A percentile compares a stretch with the other conserved stretches of the same genome.
Conservation (phyloP, 2,888 invertebrate genomes). For the Drosophila helvetica region DNA sequence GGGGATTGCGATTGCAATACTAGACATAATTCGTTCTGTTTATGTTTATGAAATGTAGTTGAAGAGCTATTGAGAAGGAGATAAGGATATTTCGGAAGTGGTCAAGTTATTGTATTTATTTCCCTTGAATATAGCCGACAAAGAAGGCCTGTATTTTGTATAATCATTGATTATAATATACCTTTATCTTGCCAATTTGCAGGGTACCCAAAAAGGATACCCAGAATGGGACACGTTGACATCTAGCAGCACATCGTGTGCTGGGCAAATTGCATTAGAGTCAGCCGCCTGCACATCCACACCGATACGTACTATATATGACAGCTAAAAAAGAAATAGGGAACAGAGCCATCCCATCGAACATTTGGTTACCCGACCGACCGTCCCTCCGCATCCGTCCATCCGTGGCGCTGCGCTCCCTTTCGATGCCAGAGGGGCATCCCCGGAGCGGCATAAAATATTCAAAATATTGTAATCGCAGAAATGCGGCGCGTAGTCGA, state of each 20-base stretch:
- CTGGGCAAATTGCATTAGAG: constrained; percentile 41
- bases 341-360: constrained; percentile 18
- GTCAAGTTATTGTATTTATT: no score
- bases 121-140: no score
- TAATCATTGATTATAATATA: neutral
- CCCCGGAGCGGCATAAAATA: constrained; percentile 61
- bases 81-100: no score
- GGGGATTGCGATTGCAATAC: no score
- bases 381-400: neutral
- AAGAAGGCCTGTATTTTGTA: no score
- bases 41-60: no score
- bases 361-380: constrained; percentile 11
- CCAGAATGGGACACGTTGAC: constrained; percentile 49
- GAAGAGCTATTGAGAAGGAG: no score
- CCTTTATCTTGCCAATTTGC: neutral
- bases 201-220: constrained; percentile 5
- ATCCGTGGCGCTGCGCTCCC: neutral
- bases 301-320: constrained; percentile 35
- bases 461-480: constrained; percentile 78
- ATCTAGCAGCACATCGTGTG: constrained; percentile 37
- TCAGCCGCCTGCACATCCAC: constrained; percentile 39
- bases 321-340: constrained; percentile 41
- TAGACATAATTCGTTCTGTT: neutral
- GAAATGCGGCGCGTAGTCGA: constrained; percentile 35
- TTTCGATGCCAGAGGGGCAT: neutral